Evolutionary conservation across 2,888 invertebrate species (phyloP).

Genomic region (Teinopalpus imperialis): DNA sequence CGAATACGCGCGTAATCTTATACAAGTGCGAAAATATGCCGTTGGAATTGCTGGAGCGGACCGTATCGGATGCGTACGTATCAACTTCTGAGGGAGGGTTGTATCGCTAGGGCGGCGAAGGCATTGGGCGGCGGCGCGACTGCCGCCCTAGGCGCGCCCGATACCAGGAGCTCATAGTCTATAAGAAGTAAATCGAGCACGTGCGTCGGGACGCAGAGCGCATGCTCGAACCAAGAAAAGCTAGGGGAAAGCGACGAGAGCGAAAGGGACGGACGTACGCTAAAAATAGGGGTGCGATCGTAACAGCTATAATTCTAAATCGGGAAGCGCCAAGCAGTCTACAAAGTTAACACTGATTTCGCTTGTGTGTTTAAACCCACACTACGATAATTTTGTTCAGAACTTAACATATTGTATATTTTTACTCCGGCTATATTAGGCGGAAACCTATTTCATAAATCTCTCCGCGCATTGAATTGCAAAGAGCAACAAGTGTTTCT

Average conservation of each 20-base stretch:
- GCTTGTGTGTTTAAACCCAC: slow-evolving; percentile 39
- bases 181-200: slow-evolving; percentile 53
- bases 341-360: slow-evolving; percentile 53
- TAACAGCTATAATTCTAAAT: slow-evolving; percentile 57
- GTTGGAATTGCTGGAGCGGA: slow-evolving; percentile 52
- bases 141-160: slow-evolving; percentile 80
- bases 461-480: not conserved
- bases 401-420: slow-evolving; percentile 26
- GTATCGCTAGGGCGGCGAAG: slow-evolving; percentile 54
- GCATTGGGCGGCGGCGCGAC: slow-evolving; percentile 73
- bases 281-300: slow-evolving; percentile 63
- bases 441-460: slow-evolving; percentile 15
- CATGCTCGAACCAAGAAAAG: slow-evolving; percentile 69
- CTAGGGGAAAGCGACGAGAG: slow-evolving; percentile 57
- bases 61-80: slow-evolving; percentile 67
- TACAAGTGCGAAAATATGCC: slow-evolving; percentile 56
- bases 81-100: slow-evolving; percentile 74
- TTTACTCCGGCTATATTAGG: slow-evolving; percentile 8
- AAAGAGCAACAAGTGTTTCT: slow-evolving; percentile 16
- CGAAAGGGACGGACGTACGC: slow-evolving; percentile 49
- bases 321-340: slow-evolving; percentile 79
- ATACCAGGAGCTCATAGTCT: slow-evolving; percentile 66
- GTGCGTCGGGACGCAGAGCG: slow-evolving; percentile 68
- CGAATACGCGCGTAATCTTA: slow-evolving; percentile 54
- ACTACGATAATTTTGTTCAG: slow-evolving; percentile 36